Percentiles rank a stretch among this genome's conserved stretches.
These are phyloP conservation scores for Acanthurus tractus DNA, from an alignment of 2,797 vertebrate genomes.

Conservation along the genomic window DNA sequence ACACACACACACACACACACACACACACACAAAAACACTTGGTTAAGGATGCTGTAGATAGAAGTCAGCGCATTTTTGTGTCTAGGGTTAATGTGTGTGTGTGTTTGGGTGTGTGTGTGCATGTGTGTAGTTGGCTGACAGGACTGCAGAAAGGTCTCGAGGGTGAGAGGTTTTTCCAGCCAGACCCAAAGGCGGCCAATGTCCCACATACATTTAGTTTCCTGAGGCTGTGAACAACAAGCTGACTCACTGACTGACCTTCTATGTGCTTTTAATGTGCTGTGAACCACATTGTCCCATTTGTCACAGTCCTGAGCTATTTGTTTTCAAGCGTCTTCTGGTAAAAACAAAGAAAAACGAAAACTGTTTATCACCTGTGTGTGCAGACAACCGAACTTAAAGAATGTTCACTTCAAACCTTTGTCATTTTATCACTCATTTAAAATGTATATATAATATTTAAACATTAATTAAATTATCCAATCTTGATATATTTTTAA, in stretches of 20 bases:
- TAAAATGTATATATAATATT: no score
- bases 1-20: conserved; percentile 42
- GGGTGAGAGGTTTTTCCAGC: conserved; percentile 71
- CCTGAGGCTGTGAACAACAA: conserved; percentile 66
- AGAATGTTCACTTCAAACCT: no score
- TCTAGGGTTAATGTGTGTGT: conserved; percentile 8
- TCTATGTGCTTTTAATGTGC: conserved; percentile 33
- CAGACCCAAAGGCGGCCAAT: conserved; percentile 74
- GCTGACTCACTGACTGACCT: conserved; percentile 70
- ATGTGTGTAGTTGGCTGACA: conserved; percentile 27
- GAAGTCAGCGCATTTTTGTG: conserved; percentile 41
- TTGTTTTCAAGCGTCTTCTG: conserved; percentile 17
- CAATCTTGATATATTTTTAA: neutral
- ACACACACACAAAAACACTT: conserved; percentile 28
- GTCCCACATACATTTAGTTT: conserved; percentile 73
- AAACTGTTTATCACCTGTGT: neutral
- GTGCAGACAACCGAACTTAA: neutral
- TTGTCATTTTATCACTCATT: no score
- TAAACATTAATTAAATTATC: no score
- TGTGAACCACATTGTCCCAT: conserved; percentile 10
- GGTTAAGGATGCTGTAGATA: conserved; percentile 44
- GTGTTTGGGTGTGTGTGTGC: conserved; percentile 19
- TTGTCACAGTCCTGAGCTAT: conserved; percentile 35
- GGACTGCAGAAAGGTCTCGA: conserved; percentile 64
- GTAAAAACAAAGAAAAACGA: neutral